These are phyloP conservation scores for Trichogramma dendrolimi DNA, from an alignment of 2,888 invertebrate genomes.

Conservation along the genomic window DNA sequence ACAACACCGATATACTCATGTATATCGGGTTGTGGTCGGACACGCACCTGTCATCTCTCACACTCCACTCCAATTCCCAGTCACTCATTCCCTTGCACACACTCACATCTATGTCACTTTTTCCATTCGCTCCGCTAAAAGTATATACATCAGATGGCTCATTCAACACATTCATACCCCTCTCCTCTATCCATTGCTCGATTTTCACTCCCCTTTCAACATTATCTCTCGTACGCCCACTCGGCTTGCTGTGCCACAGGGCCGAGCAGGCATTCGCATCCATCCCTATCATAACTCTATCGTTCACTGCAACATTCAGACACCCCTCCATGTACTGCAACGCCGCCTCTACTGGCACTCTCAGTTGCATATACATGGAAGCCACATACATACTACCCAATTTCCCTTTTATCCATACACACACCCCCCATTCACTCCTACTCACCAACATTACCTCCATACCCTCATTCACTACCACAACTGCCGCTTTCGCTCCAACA, in stretches of 20 bases:
- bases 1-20: too few species aligned
- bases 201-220: too few species aligned
- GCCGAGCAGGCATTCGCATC: conserved; percentile 30
- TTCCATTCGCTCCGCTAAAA: too few species aligned
- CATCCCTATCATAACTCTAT: conserved; percentile 23
- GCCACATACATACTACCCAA: conserved; percentile 18
- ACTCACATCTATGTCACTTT: too few species aligned
- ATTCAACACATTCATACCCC: too few species aligned
- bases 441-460: conserved; percentile 4
- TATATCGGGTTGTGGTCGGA: too few species aligned
- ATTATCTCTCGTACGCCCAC: too few species aligned
- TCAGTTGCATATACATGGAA: conserved; percentile 22
- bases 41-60: too few species aligned
- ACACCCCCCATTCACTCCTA: conserved; percentile 7
- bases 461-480: background rate
- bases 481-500: conserved; percentile 10
- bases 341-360: conserved; percentile 2
- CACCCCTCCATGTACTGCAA: conserved; percentile 15
- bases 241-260: conserved; percentile 24
- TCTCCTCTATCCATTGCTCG: too few species aligned
- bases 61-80: too few species aligned
- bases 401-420: conserved; percentile 20
- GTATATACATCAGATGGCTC: too few species aligned
- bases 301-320: background rate
- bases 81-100: too few species aligned